Evolutionary conservation across 2,888 invertebrate genomes (phyloP).

Genomic region (Aquatica leii): DNA sequence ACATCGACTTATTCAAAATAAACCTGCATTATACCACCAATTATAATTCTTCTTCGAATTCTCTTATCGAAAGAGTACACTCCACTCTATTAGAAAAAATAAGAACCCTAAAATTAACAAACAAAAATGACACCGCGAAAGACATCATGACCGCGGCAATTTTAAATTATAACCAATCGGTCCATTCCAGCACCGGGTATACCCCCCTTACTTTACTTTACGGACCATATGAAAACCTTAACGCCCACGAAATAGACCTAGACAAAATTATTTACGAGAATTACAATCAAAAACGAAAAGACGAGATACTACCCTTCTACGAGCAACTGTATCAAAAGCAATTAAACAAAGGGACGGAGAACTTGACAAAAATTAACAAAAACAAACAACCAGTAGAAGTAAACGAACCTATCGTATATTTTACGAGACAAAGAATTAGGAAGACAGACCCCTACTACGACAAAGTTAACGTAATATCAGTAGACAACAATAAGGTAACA

Average conservation of each 20-base stretch:
- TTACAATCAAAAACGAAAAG: constrained; percentile 35
- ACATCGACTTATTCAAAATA: constrained; percentile 29
- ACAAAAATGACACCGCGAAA: constrained; percentile 19
- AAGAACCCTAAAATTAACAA: constrained; percentile 14
- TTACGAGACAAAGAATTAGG: constrained; percentile 12
- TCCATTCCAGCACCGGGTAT: constrained; percentile 29
- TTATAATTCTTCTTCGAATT: constrained; percentile 30
- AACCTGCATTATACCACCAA: constrained; percentile 27
- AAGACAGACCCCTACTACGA: constrained; percentile 23
- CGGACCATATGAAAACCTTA: constrained; percentile 21
- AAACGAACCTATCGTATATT: constrained; percentile 25
- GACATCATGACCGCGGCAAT: constrained; percentile 21
- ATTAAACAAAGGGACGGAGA: constrained; percentile 17
- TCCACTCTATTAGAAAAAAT: constrained; percentile 28
- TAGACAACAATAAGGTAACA: constrained; percentile 1
- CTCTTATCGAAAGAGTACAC: constrained; percentile 32
- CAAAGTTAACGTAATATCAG: constrained; percentile 8
- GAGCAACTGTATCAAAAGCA: constrained; percentile 25
- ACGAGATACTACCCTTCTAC: constrained; percentile 22
- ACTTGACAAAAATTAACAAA: constrained; percentile 19
- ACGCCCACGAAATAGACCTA: constrained; percentile 34
- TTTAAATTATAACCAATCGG: constrained; percentile 25
- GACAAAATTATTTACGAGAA: constrained; percentile 22
- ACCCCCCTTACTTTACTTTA: constrained; percentile 20
- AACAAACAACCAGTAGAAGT: constrained; percentile 27